Base-by-base conservation (phyloP, 2,888 invertebrate species). In the Aromia moschata region DNA sequence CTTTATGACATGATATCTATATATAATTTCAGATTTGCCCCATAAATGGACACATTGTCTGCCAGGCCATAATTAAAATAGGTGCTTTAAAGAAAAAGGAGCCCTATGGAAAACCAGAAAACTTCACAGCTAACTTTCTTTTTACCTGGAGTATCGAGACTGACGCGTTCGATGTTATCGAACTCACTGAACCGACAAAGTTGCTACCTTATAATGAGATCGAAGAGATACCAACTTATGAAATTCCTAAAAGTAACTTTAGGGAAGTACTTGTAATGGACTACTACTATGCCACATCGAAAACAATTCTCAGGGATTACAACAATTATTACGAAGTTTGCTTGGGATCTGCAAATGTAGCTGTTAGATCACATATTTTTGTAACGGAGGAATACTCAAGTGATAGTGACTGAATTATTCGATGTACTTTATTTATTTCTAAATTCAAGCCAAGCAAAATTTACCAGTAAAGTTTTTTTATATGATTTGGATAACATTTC, bases 21-120 rank as follows among this genome's bases (percentile, higher is more conserved):
- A n/a, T n/a, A n/a, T 7, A 37, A 60, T 75, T 75, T 11, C 49
- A 81, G 81, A 74, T 81, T 62, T 81, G 81, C 71, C 81, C 81
- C 40, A 62, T 81, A 53, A 78, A 77, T 68, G 81, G 81, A 33
- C 76, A 79, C 67, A 79, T 81, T 56, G 70, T 80, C 38, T 80
- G 81, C 65, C 78, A 79, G 64, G 80, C 80, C 67, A 77, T 77
- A 70, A 80, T 81, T 67, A 80, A 79, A 74, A 79, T 81, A 56
- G 79, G 79, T 66, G 81, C 80, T 18, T 62, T 77, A 52, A 62
- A 65, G 37, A 70, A 72, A 57, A 65, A 69, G 51, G 72, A 71
- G 41, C 67, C 74, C 1, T 60, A 71, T 45, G 70, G 74, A 10
- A 74, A 72, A 59, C 76, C 76, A 16, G 73, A 78, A 58, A 69